These are phyloP conservation scores for Fabriciana adippe DNA, from an alignment of 2,888 invertebrate species.

Conservation along the genomic window DNA sequence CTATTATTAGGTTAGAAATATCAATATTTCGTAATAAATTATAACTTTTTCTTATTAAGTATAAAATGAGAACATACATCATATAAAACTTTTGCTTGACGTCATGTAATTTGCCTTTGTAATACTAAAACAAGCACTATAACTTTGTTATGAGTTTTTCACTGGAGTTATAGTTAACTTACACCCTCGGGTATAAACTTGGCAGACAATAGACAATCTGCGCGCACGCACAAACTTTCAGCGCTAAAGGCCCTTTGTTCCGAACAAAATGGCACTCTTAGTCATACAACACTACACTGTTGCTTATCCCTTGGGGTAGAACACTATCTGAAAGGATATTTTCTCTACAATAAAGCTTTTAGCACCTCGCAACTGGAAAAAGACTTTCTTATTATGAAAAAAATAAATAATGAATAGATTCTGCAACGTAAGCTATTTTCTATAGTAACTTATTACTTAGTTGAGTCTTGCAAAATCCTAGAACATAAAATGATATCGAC, in stretches of 20 bases:
- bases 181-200: constrained; percentile 39
- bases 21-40: constrained; percentile 11
- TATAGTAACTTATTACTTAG: constrained; percentile 4
- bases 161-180: constrained; percentile 24
- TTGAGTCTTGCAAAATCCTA: constrained; percentile 10
- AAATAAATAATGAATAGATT: neutral
- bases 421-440: constrained; percentile 11
- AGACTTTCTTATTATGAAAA: constrained; percentile 13
- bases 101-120: constrained; percentile 24
- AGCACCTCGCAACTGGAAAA: constrained; percentile 12
- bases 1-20: constrained; percentile 5
- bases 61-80: constrained; percentile 10
- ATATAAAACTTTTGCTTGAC: constrained; percentile 24
- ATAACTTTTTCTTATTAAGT: constrained; percentile 10
- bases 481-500: constrained; percentile 23
- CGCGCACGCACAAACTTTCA: constrained; percentile 57
- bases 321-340: constrained; percentile 14
- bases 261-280: constrained; percentile 63
- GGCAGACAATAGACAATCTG: constrained; percentile 52
- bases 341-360: constrained; percentile 19
- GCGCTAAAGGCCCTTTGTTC: constrained; percentile 64
- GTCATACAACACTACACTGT: constrained; percentile 49
- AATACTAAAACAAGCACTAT: constrained; percentile 25
- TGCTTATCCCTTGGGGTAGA: constrained; percentile 49
- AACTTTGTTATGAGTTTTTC: constrained; percentile 33